These are phyloP conservation scores for Sturmia bella DNA, from an alignment of 2,888 invertebrate species.

Conservation along the genomic window DNA sequence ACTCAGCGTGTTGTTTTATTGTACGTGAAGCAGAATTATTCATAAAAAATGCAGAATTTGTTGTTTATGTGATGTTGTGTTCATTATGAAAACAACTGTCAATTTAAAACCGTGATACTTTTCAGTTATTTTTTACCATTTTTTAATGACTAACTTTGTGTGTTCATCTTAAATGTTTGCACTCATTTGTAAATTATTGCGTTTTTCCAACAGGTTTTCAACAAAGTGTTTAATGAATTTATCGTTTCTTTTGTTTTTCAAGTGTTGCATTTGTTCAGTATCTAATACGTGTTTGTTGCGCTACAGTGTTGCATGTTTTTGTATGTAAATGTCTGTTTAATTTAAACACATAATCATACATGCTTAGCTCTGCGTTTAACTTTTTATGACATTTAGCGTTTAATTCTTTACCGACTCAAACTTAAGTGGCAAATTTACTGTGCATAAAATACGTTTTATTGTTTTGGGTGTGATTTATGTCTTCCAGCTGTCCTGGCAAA, in stretches of 20 bases:
- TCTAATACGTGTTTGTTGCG: neutral
- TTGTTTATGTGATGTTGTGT: conserved; percentile 25
- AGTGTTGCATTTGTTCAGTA: neutral
- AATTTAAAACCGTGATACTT: conserved; percentile 37
- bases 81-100: conserved; percentile 50
- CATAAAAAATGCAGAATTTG: conserved; percentile 9
- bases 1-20: conserved; percentile 2
- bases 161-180: neutral
- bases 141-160: no score
- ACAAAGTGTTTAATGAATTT: neutral
- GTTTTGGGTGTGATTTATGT: conserved; percentile 9
- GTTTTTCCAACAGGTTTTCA: conserved; percentile 7
- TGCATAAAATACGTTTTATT: neutral
- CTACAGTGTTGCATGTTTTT: conserved; percentile 35
- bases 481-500: neutral
- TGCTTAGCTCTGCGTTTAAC: conserved; percentile 16
- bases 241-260: neutral
- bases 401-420: conserved; percentile 23
- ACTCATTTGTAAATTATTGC: conserved; percentile 5
- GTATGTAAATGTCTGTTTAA: conserved; percentile 37
- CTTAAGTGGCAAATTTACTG: conserved; percentile 2
- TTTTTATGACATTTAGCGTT: conserved; percentile 31
- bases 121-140: conserved; percentile 28
- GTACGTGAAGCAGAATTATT: conserved; percentile 39
- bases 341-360: conserved; percentile 11